Conservation (phyloP, 1,140 invertebrate species). For the Arion vulgaris region DNA sequence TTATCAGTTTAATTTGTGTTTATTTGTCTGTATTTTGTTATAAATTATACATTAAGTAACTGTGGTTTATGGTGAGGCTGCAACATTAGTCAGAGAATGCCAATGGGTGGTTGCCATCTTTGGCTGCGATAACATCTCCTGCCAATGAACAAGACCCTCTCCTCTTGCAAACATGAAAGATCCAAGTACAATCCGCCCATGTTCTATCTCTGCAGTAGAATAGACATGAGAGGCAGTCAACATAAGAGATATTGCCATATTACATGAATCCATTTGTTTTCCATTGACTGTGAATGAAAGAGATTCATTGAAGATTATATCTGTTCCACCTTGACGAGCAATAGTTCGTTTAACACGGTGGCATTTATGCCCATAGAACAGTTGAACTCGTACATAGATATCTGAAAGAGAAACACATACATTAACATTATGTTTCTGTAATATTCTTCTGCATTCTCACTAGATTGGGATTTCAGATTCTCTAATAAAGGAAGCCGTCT, state of each 20-base stretch:
- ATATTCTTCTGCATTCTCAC: no score
- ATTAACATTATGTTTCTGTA: no score
- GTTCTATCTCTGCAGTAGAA: conserved; percentile 52
- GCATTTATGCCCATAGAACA: conserved; percentile 64
- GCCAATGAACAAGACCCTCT: conserved; percentile 70
- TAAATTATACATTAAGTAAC: no score
- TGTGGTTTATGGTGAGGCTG: not conserved
- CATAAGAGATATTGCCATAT: conserved; percentile 61
- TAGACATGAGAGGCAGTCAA: conserved; percentile 41
- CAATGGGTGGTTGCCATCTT: conserved; percentile 54
- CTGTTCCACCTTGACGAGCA: conserved; percentile 44
- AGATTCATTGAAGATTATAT: conserved; percentile 66
- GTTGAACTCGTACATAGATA: conserved; percentile 63
- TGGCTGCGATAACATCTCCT: conserved; percentile 68
- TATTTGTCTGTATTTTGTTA: conserved; percentile 4
- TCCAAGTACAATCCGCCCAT: conserved; percentile 65
- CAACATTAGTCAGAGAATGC: conserved; percentile 51
- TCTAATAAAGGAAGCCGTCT: no score
- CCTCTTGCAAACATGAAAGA: conserved; percentile 71
- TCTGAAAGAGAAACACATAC: no score
- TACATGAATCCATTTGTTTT: conserved; percentile 65
- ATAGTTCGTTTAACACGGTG: conserved; percentile 67
- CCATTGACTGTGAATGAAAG: conserved; percentile 66
- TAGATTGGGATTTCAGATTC: no score
- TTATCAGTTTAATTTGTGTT: no score